Base-by-base conservation (phyloP, 2,888 invertebrate genomes). In the Chymomyza procnemis region DNA sequence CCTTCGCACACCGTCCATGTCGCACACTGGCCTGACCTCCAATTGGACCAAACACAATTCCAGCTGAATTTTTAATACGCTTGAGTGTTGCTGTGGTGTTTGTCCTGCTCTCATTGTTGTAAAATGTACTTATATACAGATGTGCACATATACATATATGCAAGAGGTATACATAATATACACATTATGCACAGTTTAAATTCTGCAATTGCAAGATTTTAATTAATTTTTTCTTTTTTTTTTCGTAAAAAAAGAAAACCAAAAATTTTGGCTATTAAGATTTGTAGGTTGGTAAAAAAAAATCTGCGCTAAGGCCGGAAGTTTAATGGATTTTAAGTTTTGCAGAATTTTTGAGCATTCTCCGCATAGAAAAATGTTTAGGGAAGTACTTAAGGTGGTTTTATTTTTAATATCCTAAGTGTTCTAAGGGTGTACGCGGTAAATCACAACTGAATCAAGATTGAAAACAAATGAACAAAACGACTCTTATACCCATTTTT, bases 51-150 rank as follows among this genome's bases (percentile, higher is more conserved):
- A 75, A 69, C 70, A 61, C 72, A 78, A 72, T 76, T 77, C 68
- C 77, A 66, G 78, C 67, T 80, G 76, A 67, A 81, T 85, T 80
- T 84, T 84, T 71, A 79, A 84, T 80, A 76, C 66, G 64, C 62
- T 72, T 61, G 63, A 71, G 72, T 70, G 71, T 69, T 73, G 69
- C 65, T 26, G 67, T 62, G 71, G 67, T 64, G 48, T 47, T 48
- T 55, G 65, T 21, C 54, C 61, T 61, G 60, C 12, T 56, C 56
- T 55, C 50, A 34, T 46, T 63, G 61, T 52, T 64, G 59, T 19
- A 57, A 14, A 8, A 22, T 50, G 8, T 14, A n/a, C 14, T 14
- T 47, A 47, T 48, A 63, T 47, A 47, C 18, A 60, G 18, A 59
- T 21, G 30, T 30, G 18, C 2, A 61, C 22, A 61, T 61, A 46